Evolutionary conservation across 2,888 invertebrate genomes (phyloP).

Genomic region (Himalopsyche tibetana): DNA sequence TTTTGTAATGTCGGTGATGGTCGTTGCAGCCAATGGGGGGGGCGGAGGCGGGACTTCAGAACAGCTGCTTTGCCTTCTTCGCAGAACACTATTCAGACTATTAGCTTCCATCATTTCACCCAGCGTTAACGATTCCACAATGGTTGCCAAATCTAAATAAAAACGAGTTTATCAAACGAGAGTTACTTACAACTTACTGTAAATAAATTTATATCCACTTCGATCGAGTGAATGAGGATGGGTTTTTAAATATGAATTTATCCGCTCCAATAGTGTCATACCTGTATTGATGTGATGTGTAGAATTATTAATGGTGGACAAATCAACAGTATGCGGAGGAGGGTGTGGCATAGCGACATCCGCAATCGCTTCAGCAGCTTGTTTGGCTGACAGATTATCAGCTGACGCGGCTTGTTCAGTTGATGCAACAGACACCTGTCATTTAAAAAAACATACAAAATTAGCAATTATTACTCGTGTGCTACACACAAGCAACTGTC

Average conservation of each 20-base stretch:
- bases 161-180: constrained; percentile 61
- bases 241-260: neutral
- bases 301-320: constrained; percentile 84
- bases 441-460: neutral
- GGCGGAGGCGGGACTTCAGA: constrained; percentile 71
- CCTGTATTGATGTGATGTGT: constrained; percentile 80
- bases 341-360: constrained; percentile 81
- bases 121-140: constrained; percentile 88
- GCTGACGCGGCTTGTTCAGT: constrained; percentile 97
- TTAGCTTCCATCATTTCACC: constrained; percentile 70
- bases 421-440: constrained; percentile 87
- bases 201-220: neutral
- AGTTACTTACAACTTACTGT: neutral
- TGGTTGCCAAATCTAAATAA: constrained; percentile 86
- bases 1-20: constrained; percentile 76
- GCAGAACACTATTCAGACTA: constrained; percentile 29
- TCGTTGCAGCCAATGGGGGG: constrained; percentile 69
- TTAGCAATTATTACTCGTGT: neutral
- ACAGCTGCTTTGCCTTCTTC: constrained; percentile 59
- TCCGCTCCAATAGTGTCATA: constrained; percentile 63
- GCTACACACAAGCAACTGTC: too few relatives aligned
- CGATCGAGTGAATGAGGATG: neutral
- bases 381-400: constrained; percentile 91
- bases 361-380: constrained; percentile 92
- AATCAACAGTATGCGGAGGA: constrained; percentile 77